A percentile compares a stretch with the other conserved stretches of the same genome.
Evolutionary conservation across 1,140 invertebrate species (phyloP).

Genomic region (Euura lappo): DNA sequence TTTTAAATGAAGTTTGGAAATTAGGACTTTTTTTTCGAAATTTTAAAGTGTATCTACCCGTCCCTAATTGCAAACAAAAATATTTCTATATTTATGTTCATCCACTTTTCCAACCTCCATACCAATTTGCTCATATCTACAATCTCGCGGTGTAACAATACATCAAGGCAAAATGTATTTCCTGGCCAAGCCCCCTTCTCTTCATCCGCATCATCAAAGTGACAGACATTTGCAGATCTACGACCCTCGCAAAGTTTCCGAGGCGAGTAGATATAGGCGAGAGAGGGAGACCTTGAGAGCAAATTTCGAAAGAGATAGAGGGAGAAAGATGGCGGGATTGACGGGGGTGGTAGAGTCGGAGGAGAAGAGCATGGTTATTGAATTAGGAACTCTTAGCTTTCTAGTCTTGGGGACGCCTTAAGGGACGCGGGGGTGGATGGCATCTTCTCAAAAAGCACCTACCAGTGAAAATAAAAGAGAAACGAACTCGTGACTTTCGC

Average conservation of each 20-base stretch:
- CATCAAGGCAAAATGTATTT: too few species aligned
- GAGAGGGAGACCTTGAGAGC: constrained; percentile 23
- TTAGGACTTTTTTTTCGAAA: too few species aligned
- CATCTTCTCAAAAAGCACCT: constrained; percentile 53
- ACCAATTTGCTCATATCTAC: too few species aligned
- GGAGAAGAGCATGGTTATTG: constrained; percentile 51
- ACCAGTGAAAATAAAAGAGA: constrained; percentile 19
- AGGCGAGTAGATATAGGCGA: neutral
- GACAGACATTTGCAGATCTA: constrained; percentile 32
- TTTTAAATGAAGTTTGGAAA: too few species aligned
- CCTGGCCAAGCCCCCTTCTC: neutral
- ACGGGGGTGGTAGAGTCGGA: constrained; percentile 9
- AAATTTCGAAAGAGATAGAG: neutral
- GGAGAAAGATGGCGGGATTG: neutral
- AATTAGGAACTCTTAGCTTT: constrained; percentile 62
- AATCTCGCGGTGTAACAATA: too few species aligned
- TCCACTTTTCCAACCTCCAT: too few species aligned
- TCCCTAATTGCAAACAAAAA: too few species aligned
- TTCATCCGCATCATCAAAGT: constrained; percentile 33
- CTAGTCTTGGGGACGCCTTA: constrained; percentile 54
- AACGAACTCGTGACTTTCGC: neutral
- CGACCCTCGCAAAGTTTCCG: constrained; percentile 27
- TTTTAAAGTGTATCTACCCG: too few species aligned
- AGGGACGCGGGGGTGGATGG: constrained; percentile 43
- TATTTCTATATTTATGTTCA: too few species aligned